Base-by-base conservation (phyloP, 2,797 vertebrate species). In the Tauraco hartlaubi region DNA sequence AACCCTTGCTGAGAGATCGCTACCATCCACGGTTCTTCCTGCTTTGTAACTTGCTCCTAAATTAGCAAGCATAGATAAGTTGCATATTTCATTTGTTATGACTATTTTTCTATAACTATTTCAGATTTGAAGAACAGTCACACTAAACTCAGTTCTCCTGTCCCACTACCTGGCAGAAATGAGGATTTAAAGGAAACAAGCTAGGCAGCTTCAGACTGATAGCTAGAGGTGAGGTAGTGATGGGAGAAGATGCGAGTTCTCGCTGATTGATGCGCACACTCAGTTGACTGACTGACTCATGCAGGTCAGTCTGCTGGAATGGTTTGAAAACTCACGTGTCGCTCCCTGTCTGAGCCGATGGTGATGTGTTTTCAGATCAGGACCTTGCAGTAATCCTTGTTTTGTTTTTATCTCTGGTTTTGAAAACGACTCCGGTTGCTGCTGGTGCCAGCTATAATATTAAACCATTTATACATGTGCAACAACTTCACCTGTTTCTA, bases 161-260 rank as follows among this genome's bases (percentile, higher is more conserved):
- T 83, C 75, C 54, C 56, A 58, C 67, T 87, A 23, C 75, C 26
- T 95, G 94, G n/a, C 87, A 91, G 81, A 90, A 90, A 62, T 74
- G 68, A 95, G 81, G 89, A 92, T 74, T 75, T 92, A 78, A 76
- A 94, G 75, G 75, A 94, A 90, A 43, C 18, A 9, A 96, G 89
- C 89, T 92, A 92, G 92, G 92, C 89, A 96, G 91, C 92, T 68
- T 87, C 91, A 92, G 4, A 88, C 82, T 86, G 68, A 83, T 74
- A 91, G 89, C 85, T 90, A 85, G 94, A 92, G 91, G 91, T 94
- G 94, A 94, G 86, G 95, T 71, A 91, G 95, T 5, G 33, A 26
- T 71, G 54, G 75, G 74, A 29, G 76, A n/a, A 41, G 66, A 33
- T 62, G 44, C 28, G 41, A 78, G 73, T 69, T 86, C 48, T 56